These are phyloP conservation scores for Clusia tigrina DNA, from an alignment of 2,888 invertebrate species.

Conservation along the genomic window DNA sequence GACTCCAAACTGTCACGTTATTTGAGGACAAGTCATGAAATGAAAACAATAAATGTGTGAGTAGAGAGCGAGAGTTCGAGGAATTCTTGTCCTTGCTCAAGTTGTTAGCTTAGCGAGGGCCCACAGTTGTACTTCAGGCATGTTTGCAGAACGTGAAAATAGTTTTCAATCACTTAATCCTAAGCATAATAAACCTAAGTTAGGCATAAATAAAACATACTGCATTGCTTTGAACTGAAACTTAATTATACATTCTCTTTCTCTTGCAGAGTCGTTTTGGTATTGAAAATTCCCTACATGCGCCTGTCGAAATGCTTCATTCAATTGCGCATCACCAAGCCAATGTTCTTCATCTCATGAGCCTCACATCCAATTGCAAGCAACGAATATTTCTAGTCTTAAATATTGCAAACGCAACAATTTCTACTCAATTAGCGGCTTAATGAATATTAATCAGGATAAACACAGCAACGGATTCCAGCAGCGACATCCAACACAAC, in stretches of 20 bases:
- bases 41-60: conserved; percentile 12
- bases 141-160: too few relatives aligned
- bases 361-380: conserved; percentile 12
- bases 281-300: not conserved
- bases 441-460: conserved; percentile 61
- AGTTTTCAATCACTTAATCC: too few relatives aligned
- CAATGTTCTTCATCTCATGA: not conserved
- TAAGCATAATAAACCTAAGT: too few relatives aligned
- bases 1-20: conserved; percentile 8
- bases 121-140: too few relatives aligned
- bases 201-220: too few relatives aligned
- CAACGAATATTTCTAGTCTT: conserved; percentile 49
- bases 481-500: conserved; percentile 40
- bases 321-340: not conserved
- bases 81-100: conserved; percentile 16
- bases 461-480: conserved; percentile 44
- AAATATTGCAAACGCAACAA: conserved; percentile 36
- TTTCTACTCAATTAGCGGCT: conserved; percentile 44
- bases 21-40: conserved; percentile 4
- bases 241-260: not conserved
- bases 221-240: not conserved
- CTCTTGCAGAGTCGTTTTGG: conserved; percentile 9
- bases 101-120: conserved; percentile 17
- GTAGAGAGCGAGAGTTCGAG: not conserved
- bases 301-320: conserved; percentile 17